A percentile compares a stretch with the other conserved stretches of the same genome.
Evolutionary conservation across 2,113 vertebrate genomes (phyloP).

Genomic region (Otis tarda): DNA sequence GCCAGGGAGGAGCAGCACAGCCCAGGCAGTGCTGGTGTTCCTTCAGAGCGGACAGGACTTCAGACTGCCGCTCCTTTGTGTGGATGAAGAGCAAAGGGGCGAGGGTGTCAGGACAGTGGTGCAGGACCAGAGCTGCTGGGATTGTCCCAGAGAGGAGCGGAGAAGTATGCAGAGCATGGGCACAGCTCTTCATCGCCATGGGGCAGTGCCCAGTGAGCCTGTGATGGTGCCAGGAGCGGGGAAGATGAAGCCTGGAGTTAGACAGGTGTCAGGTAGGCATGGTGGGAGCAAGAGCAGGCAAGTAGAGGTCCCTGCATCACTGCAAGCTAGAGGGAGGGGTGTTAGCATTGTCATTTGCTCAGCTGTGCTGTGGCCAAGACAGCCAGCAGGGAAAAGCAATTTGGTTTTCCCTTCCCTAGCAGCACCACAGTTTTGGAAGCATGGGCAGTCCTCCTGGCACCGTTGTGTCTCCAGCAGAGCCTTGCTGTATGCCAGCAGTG

Average conservation of each 20-base stretch:
- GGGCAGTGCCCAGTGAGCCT: background rate
- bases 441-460: background rate
- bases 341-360: background rate
- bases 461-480: background rate
- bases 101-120: background rate
- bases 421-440: background rate
- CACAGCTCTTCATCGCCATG: background rate
- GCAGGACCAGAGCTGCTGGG: background rate
- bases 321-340: background rate
- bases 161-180: background rate
- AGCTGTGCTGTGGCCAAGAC: background rate
- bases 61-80: accelerated
- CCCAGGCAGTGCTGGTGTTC: background rate
- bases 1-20: background rate
- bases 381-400: background rate
- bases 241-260: background rate
- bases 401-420: background rate
- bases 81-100: background rate
- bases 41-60: background rate
- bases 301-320: background rate
- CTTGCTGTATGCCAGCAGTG: background rate
- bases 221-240: background rate
- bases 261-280: background rate
- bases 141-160: background rate
- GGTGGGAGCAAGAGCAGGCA: background rate